phyloP scores from a whole-genome alignment of 2,888 invertebrate genomes.

The Dioctria linearis region DNA sequence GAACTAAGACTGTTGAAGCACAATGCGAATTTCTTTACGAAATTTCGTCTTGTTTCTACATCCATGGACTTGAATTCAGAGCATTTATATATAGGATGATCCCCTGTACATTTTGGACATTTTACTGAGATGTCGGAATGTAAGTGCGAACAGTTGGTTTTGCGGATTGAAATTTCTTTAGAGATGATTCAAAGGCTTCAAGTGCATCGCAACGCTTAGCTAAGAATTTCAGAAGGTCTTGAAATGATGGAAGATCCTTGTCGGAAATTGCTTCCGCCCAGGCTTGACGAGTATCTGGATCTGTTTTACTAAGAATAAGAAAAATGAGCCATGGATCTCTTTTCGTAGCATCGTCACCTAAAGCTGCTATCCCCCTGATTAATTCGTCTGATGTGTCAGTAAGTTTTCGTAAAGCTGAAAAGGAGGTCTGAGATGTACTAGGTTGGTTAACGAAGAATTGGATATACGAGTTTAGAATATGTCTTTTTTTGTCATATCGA shows the following conservation, averaged over 20 bases:
- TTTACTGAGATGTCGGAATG: not conserved
- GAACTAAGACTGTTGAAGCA: not conserved
- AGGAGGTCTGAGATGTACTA: not conserved
- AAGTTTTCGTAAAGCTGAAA: not conserved
- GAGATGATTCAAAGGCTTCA: not conserved
- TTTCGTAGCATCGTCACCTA: conserved; percentile 5
- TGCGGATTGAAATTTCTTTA: not conserved
- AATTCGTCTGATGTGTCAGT: conserved; percentile 11
- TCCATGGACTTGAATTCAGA: not conserved
- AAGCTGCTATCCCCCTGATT: not conserved
- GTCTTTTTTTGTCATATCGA: conserved; percentile 29
- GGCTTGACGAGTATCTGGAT: conserved; percentile 2
- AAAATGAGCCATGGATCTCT: conserved; percentile 15
- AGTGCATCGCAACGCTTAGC: conserved; percentile 15
- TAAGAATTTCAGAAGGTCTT: not conserved
- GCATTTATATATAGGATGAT: not conserved
- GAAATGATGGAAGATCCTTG: conserved; percentile 1
- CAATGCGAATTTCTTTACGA: not conserved
- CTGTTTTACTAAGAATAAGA: not conserved
- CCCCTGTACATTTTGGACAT: not conserved
- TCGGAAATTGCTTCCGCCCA: not conserved
- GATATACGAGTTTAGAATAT: conserved; percentile 8
- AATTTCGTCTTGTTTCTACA: not conserved
- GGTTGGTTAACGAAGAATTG: conserved; percentile 4
- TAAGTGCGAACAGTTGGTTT: not conserved